Evolutionary conservation across 2,113 vertebrate genomes (phyloP).

Genomic region (Xiphophorus maculatus): DNA sequence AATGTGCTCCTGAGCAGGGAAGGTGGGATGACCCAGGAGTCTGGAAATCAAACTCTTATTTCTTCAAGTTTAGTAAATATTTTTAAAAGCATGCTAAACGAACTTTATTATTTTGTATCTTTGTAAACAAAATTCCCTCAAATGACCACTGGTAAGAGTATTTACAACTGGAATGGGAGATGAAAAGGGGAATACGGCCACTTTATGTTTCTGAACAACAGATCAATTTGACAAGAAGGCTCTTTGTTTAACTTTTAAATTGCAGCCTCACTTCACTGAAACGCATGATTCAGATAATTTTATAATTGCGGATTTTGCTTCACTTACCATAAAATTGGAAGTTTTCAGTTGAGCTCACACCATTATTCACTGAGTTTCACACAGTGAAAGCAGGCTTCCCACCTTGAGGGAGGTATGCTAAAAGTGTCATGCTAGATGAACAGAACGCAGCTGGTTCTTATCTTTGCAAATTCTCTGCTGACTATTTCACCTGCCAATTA

Average conservation of each 20-base stretch:
- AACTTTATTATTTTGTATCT: not conserved
- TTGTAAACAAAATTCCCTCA: too few relatives aligned
- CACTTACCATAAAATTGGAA: not conserved
- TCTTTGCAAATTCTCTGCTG: constrained; percentile 4
- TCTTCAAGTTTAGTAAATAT: not conserved
- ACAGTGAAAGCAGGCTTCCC: not conserved
- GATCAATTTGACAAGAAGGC: too few relatives aligned
- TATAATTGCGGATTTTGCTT: not conserved
- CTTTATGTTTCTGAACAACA: not conserved
- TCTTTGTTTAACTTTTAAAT: too few relatives aligned
- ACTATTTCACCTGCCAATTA: constrained; percentile 35
- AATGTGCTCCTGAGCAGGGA: not conserved
- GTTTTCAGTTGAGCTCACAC: not conserved
- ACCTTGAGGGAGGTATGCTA: not conserved
- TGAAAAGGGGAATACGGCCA: not conserved
- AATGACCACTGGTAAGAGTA: too few relatives aligned
- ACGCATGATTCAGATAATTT: not conserved
- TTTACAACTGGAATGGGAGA: too few relatives aligned
- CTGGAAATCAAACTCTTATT: not conserved
- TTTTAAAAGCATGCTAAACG: not conserved
- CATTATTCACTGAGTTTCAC: not conserved
- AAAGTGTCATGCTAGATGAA: constrained; percentile 1
- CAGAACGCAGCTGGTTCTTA: constrained; percentile 9
- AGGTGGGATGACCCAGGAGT: not conserved
- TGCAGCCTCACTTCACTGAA: not conserved